Conservation (phyloP, 2,113 vertebrate genomes). For the Rhipidura dahli region DNA sequence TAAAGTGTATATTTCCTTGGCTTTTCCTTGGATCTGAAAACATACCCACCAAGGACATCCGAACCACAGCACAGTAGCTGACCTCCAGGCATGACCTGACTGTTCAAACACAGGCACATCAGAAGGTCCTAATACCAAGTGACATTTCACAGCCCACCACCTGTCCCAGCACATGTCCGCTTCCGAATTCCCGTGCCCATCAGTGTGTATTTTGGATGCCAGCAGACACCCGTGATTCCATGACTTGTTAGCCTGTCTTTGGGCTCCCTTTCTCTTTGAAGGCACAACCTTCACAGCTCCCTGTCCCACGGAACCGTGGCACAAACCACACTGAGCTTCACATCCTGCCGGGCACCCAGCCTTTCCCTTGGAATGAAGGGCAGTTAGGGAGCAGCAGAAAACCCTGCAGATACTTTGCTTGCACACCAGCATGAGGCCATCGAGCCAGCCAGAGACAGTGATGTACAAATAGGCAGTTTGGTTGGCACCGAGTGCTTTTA, state of each 20-base stretch:
- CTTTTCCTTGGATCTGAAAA: not conserved
- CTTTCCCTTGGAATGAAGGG: not conserved
- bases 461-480: not conserved
- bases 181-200: not conserved
- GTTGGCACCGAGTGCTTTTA: not conserved
- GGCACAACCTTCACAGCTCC: rapidly evolving
- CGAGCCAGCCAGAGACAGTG: not conserved
- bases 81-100: not conserved
- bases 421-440: not conserved
- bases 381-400: not conserved
- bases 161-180: not conserved
- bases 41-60: not conserved
- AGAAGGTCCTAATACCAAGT: not conserved
- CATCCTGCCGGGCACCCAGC: rapidly evolving
- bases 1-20: not conserved
- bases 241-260: not conserved
- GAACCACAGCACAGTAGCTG: not conserved
- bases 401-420: not conserved
- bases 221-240: not conserved
- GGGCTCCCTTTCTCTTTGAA: not conserved
- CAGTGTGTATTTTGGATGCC: not conserved
- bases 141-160: slow-evolving; percentile 30
- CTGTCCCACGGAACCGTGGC: not conserved
- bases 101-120: not conserved
- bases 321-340: not conserved